Evolutionary conservation across 64 coral and sea anemone genomes (phyloP).

Genomic region (Actinia tenebrosa): DNA sequence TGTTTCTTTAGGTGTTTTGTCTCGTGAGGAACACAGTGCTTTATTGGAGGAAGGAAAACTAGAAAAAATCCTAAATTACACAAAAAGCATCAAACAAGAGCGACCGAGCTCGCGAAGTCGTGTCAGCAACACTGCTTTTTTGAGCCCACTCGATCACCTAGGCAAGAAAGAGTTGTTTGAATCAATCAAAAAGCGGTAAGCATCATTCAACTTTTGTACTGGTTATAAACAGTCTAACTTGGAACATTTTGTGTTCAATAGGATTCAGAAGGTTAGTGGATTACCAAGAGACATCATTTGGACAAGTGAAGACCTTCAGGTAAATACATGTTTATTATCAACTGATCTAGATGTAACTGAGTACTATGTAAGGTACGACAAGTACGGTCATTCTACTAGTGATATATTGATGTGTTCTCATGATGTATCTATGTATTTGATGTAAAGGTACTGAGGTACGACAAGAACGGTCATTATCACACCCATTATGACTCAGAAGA

Average conservation of each 20-base stretch:
- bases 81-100: conserved; percentile 28
- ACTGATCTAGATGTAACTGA: too few species aligned
- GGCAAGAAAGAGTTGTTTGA: conserved; percentile 46
- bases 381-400: too few species aligned
- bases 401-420: too few species aligned
- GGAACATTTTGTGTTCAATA: not conserved
- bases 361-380: too few species aligned
- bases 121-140: conserved; percentile 48
- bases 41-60: conserved; percentile 11
- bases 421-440: too few species aligned
- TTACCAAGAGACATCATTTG: conserved; percentile 79
- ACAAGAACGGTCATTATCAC: conserved; percentile 64
- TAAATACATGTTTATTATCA: not conserved
- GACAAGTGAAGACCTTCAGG: conserved; percentile 88
- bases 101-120: conserved; percentile 22
- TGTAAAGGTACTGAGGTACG: conserved; percentile 44
- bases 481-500: conserved; percentile 61
- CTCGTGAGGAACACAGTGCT: conserved; percentile 9
- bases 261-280: conserved; percentile 47
- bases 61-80: conserved; percentile 32
- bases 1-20: conserved; percentile 20
- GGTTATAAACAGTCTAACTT: too few species aligned
- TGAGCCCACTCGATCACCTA: conserved; percentile 39
- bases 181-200: conserved; percentile 28
- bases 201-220: not conserved